phyloP scores from a whole-genome alignment of 2,113 vertebrate genomes.

The Vombatus ursinus region DNA sequence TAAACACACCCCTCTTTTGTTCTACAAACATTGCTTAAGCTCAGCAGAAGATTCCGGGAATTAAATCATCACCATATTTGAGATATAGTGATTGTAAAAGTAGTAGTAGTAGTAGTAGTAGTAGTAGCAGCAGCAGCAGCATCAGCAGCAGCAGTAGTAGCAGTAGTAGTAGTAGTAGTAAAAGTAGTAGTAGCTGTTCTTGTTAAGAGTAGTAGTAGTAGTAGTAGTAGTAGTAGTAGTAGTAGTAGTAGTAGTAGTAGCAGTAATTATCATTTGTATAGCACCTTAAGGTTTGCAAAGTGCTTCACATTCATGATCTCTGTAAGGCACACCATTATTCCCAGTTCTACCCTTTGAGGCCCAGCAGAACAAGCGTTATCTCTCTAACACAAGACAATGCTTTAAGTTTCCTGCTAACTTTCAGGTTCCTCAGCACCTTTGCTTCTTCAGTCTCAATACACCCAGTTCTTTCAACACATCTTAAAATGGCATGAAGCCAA shows the following conservation, averaged over 20 bases:
- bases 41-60: not conserved
- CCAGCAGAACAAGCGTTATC: not conserved
- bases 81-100: too few relatives aligned
- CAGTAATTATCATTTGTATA: not conserved
- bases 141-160: not conserved
- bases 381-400: not conserved
- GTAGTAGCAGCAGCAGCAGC: not conserved
- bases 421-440: not conserved
- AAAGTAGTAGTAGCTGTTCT: too few relatives aligned
- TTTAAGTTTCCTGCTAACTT: not conserved
- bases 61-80: too few relatives aligned
- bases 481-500: not conserved
- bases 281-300: not conserved
- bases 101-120: too few relatives aligned
- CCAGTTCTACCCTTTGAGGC: not conserved
- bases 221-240: not conserved
- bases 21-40: not conserved
- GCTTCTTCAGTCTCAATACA: not conserved
- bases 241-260: too few relatives aligned
- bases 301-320: not conserved
- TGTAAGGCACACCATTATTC: not conserved
- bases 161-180: not conserved
- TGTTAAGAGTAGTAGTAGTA: too few relatives aligned
- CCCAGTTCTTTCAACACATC: not conserved
- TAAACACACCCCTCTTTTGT: not conserved